Evolutionary conservation across 92 coral and sea anemone species (phyloP).

Genomic region (Diadumene lineata): DNA sequence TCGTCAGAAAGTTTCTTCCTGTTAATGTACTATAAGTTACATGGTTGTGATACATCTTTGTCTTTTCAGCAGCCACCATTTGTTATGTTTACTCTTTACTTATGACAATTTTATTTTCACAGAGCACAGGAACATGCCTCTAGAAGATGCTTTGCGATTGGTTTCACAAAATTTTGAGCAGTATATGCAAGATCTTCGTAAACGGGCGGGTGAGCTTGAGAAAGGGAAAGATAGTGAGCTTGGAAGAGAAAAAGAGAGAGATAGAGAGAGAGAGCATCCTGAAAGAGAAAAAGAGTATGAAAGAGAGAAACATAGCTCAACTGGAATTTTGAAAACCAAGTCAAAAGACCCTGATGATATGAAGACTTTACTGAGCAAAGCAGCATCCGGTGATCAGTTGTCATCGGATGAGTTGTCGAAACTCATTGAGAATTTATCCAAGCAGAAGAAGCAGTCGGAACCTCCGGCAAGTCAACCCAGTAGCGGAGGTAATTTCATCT

Average conservation of each 20-base stretch:
- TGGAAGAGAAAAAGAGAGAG: constrained; percentile 27
- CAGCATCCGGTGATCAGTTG: constrained; percentile 84
- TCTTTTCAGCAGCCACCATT: constrained; percentile 30
- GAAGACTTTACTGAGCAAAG: constrained; percentile 72
- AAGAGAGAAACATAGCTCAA: constrained; percentile 27
- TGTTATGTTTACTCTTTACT: constrained; percentile 33
- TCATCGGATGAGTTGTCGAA: constrained; percentile 80
- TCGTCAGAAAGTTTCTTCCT: too few relatives aligned
- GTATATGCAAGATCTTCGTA: constrained; percentile 99
- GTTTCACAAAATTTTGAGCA: constrained; percentile 98
- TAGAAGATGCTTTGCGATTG: constrained; percentile 96
- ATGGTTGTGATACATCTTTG: too few relatives aligned
- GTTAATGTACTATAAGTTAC: too few relatives aligned
- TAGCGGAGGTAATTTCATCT: constrained; percentile 23
- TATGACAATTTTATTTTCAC: constrained; percentile 87
- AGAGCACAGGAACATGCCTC: constrained; percentile 99
- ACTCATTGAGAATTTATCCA: constrained; percentile 84
- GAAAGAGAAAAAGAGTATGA: constrained; percentile 39
- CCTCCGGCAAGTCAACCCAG: constrained; percentile 30
- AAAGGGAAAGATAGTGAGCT: constrained; percentile 31
- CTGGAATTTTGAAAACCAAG: constrained; percentile 43
- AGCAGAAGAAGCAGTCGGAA: constrained; percentile 76
- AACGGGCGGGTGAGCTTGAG: constrained; percentile 64
- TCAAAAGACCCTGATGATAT: constrained; percentile 48
- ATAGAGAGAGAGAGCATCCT: constrained; percentile 10